phyloP scores from a whole-genome alignment of 2,888 invertebrate genomes.

The Anticlea derivata region DNA sequence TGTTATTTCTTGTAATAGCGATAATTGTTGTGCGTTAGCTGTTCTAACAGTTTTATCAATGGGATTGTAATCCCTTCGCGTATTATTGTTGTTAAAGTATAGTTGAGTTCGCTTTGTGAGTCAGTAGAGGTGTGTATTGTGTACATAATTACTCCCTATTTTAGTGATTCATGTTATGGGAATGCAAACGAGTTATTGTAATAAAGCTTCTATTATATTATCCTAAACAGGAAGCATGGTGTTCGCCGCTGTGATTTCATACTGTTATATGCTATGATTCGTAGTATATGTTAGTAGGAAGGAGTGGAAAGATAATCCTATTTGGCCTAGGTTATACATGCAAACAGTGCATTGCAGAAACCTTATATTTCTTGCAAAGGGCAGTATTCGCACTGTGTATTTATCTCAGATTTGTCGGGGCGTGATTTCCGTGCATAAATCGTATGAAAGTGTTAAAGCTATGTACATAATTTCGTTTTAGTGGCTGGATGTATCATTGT shows the following conservation, averaged over 20 bases:
- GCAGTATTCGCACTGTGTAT: conserved; percentile 23
- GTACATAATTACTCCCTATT: conserved; percentile 52
- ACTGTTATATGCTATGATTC: conserved; percentile 32
- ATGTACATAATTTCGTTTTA: no score
- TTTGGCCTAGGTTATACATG: conserved; percentile 52
- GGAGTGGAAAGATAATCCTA: conserved; percentile 42
- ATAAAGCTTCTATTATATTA: conserved; percentile 57
- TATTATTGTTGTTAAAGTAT: conserved; percentile 37
- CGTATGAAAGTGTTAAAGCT: not conserved
- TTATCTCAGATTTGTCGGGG: conserved; percentile 14
- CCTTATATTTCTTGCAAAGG: conserved; percentile 40
- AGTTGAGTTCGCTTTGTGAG: conserved; percentile 41
- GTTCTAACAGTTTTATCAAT: conserved; percentile 60
- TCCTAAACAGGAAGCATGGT: conserved; percentile 61
- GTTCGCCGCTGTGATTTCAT: conserved; percentile 38
- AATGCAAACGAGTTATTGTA: conserved; percentile 69
- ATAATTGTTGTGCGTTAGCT: conserved; percentile 53
- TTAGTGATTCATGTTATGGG: conserved; percentile 75
- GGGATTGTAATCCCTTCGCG: conserved; percentile 50
- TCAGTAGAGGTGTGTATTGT: conserved; percentile 54
- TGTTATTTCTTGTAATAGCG: conserved; percentile 67
- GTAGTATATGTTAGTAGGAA: conserved; percentile 21
- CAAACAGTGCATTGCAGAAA: conserved; percentile 49
- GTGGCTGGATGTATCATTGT: no score
- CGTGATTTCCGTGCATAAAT: conserved; percentile 2